phyloP scores from a whole-genome alignment of 2,888 invertebrate genomes.

The Furcula furcula region DNA sequence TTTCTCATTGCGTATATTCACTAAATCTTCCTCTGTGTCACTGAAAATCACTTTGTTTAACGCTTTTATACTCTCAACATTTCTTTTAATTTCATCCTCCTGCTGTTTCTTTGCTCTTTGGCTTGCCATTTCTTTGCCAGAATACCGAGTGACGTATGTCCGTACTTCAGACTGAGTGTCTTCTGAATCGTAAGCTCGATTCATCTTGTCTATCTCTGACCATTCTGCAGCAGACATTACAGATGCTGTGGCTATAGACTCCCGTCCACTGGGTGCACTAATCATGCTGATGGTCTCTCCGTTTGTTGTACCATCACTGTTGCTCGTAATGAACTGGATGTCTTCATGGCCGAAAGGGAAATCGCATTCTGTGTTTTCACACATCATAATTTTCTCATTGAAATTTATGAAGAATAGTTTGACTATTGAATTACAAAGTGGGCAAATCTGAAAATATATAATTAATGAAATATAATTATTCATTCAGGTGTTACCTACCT shows the following conservation, averaged over 20 bases:
- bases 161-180: slow-evolving; percentile 22
- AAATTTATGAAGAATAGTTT: slow-evolving; percentile 50
- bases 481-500: no score
- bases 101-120: slow-evolving; percentile 14
- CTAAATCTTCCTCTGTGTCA: slow-evolving; percentile 9
- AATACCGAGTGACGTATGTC: slow-evolving; percentile 6
- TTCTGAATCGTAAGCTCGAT: slow-evolving; percentile 33
- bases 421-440: slow-evolving; percentile 47
- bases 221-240: slow-evolving; percentile 36
- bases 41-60: slow-evolving; percentile 34
- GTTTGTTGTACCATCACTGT: slow-evolving; percentile 24
- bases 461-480: no score
- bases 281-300: slow-evolving; percentile 31
- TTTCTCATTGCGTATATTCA: slow-evolving; percentile 45
- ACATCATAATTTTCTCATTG: slow-evolving; percentile 56
- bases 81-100: slow-evolving; percentile 28
- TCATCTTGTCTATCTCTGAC: slow-evolving; percentile 45
- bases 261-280: slow-evolving; percentile 6
- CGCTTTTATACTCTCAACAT: slow-evolving; percentile 40
- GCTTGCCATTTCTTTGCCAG: slow-evolving; percentile 8
- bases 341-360: slow-evolving; percentile 60
- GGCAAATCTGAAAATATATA: slow-evolving; percentile 53
- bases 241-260: slow-evolving; percentile 26
- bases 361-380: slow-evolving; percentile 53
- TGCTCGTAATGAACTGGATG: slow-evolving; percentile 40